Evolutionary conservation across 2,888 invertebrate species (phyloP), one percentile per base, ranked within the genome.

Genomic region (Cryptocephalus primarius): DNA sequence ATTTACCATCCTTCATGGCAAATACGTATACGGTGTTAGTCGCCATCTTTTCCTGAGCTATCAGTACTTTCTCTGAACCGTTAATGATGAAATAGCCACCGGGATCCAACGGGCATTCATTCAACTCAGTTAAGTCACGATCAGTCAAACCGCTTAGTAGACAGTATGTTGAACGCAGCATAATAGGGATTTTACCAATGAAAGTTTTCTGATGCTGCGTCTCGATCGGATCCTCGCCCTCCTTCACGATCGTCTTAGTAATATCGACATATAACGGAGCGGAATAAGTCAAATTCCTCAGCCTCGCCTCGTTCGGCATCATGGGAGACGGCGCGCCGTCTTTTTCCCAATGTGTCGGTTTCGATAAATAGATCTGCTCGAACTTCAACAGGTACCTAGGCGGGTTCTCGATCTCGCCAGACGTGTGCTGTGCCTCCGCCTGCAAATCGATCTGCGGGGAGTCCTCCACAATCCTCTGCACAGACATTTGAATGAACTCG

Each of bases 331-430:
- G 96, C 0, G 96, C 93, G 65, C 99, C 99, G 76, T 99, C 99
- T 73, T 99, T 99, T 70, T 99, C 99, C 99, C 99, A 99, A 77
- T 99, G 99, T 8, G 97, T 99, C 2, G 99, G 99, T 70, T 99
- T 99, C 0, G 97, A 97, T 40, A 99, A 71, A 68, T 99, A 99
- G 67, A 99, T 97, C 73, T 99, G 97, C 69, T 96, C 97, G 72
- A 99, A 99, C 72, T 97, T 99, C 8, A 99, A 69, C 36, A 91
- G 73, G 72, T 94, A 97, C 51, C 88, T 81, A 0, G 94, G 88
- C 1, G 92, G 92, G 45, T 80, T 84, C 72, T 94, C 93, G 38
- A 95, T 85, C 76, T 90, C 88, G 36, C 95, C 96, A 2, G 88
- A 82, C 0, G 88, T 85, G 70, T 99, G 97, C 66, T 99, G 97